Evolutionary conservation across 2,888 invertebrate species (phyloP), one percentile per base, ranked within the genome.

Genomic region (Caenorhabditis sp.): DNA sequence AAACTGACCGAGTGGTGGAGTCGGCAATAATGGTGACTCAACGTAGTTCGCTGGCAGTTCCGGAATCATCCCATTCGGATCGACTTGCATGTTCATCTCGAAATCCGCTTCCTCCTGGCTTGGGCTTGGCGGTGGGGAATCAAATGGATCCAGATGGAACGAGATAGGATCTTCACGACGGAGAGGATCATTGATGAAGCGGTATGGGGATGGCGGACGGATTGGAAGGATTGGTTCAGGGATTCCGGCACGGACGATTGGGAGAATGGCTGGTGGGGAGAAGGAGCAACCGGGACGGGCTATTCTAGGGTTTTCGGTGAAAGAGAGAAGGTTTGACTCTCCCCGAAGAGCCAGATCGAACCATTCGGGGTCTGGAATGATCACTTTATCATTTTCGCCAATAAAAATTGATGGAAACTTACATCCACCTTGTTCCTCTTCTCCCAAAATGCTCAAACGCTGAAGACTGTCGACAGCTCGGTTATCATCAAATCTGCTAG

Each of bases 111-210:
- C 11, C 18, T 47, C 37, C 20, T 20, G 8, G 22, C 20, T 28
- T 15, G 76, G 67, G 55, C 76, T 76, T 61, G 61, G 60, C n/a
- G 76, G 76, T n/a, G 76, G 76, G 18, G 76, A 67, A 2, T 76
- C 61, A 22, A 44, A 67, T 0, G 67, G 26, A 35, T 74, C 47
- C 13, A 65, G 50, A 44, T 76, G 64, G 28, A 72, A 64, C 6
- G 28, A 44, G 6, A 44, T 3, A 4, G 71, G 71, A 44, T 72
- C 62, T 18, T 64, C 35, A 13, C 24, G 53, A 24, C 53, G 53
- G 13, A 53, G 1, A 4, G 53, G 24, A 11, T n/a, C n/a, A n/a
- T 24, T 24, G 26, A 24, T 11, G 53, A 53, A 32, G 53, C 53
- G 15, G 15, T 26, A 15, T 26, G 24, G 26, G 11, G 5, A 6